Evolutionary conservation across 2,888 invertebrate genomes (phyloP), one percentile per base, ranked within the genome.

Genomic region (Rhagium mordax): DNA sequence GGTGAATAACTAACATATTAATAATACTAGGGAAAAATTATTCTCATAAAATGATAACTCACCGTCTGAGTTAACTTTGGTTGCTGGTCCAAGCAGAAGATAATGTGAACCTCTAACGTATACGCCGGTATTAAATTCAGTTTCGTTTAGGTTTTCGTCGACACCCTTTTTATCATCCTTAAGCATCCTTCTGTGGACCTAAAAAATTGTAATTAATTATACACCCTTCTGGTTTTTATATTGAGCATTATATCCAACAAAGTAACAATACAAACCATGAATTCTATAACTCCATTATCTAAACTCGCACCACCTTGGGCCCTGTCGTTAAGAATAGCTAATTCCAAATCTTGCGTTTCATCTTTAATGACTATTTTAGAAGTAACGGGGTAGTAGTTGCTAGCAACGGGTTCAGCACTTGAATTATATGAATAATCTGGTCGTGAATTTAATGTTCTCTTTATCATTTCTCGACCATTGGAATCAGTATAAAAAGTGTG

Each of bases 81-180:
- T 69, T 16, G 68, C 66, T 5, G 73, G 60, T 13, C 84, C 85
- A 47, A 83, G 72, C 13, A 81, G 72, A 3, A 84, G 60, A 69
- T 80, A 84, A 69, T 83, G 82, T 48, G 82, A 78, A 0, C 95
- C 95, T 72, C 92, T 88, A 0, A 91, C 93, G 0, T 94, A 91
- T 0, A 95, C 82, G 0, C 95, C 95, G 69, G 85, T 82, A 0
- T 92, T 93, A 65, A 88, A 92, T 0, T 91, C 93, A 0, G 90
- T 90, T 87, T 99, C 98, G 83, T 98, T 95, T 0, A 99, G 86
- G 0, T 96, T 92, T 87, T 99, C 98, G 0, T 91, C 94, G 0
- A 98, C 97, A 0, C 98, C 98, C 81, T 98, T 96, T 0, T 93
- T 94, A 84, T 99, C 98, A 81, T 99, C 98, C 57, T 90, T 89